Evolutionary conservation across 1,140 invertebrate species (phyloP).

Genomic region (Caenorhabditis elegans): DNA sequence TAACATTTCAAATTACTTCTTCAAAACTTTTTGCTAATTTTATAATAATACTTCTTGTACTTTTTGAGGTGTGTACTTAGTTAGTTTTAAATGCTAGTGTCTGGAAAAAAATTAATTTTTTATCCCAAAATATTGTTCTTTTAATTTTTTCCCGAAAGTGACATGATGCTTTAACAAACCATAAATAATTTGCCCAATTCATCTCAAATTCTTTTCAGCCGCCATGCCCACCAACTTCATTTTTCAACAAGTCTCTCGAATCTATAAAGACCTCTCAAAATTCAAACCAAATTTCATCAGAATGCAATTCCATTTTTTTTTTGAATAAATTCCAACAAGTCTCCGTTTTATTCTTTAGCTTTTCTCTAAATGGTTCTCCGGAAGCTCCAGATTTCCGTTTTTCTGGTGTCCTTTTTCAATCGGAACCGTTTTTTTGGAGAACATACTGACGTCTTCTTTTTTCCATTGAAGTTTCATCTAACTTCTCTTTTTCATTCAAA

Average conservation of each 20-base stretch:
- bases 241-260: too few relatives aligned
- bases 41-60: too few relatives aligned
- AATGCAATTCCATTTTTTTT: too few relatives aligned
- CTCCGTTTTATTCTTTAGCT: not conserved
- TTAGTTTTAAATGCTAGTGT: too few relatives aligned
- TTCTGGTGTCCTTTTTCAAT: constrained; percentile 20
- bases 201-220: not conserved
- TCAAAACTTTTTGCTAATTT: too few relatives aligned
- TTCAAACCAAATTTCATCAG: too few relatives aligned
- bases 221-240: not conserved
- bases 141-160: not conserved
- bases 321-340: too few relatives aligned
- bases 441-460: not conserved
- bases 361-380: constrained; percentile 12
- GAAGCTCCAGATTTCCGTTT: constrained; percentile 11
- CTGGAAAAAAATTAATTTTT: too few relatives aligned
- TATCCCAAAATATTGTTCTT: not conserved
- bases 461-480: not conserved
- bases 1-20: too few relatives aligned
- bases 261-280: too few relatives aligned
- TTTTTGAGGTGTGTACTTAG: too few relatives aligned
- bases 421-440: not conserved
- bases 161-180: not conserved
- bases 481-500: not conserved
- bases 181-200: not conserved